Evolutionary conservation across 2,797 vertebrate genomes (phyloP).

Genomic region (Crocodylus rhombifer): DNA sequence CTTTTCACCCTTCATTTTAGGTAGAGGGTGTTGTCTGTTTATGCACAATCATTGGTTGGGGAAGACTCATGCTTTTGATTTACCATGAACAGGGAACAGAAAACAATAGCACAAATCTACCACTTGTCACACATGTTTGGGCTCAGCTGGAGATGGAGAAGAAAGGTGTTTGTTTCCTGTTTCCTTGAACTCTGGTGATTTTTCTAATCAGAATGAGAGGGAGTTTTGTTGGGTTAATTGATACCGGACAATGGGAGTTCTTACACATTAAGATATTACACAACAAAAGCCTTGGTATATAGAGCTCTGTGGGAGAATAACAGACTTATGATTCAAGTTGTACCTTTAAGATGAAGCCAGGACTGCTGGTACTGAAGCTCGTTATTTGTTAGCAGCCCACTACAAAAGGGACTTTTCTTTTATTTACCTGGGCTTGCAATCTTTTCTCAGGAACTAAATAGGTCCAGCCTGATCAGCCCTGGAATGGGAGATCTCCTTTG

Average conservation of each 20-base stretch:
- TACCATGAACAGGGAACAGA: constrained; percentile 31
- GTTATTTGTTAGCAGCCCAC: not conserved
- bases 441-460: constrained; percentile 20
- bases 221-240: not conserved
- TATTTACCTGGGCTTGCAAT: not conserved
- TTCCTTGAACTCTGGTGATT: not conserved
- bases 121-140: not conserved
- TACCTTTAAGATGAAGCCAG: not conserved
- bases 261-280: not conserved
- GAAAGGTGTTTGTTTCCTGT: not conserved
- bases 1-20: constrained; percentile 38
- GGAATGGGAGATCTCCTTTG: constrained; percentile 25
- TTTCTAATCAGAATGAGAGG: not conserved
- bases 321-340: not conserved
- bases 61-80: constrained; percentile 48
- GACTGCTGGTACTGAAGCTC: not conserved
- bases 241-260: not conserved
- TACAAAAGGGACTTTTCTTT: not conserved
- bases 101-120: constrained; percentile 1
- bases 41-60: constrained; percentile 10
- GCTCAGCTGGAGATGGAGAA: not conserved
- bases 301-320: not conserved
- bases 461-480: not conserved
- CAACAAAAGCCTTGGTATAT: not conserved
- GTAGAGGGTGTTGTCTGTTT: constrained; percentile 65